Conservation (phyloP, 2,888 invertebrate genomes). For the Eupithecia dodoneata region DNA sequence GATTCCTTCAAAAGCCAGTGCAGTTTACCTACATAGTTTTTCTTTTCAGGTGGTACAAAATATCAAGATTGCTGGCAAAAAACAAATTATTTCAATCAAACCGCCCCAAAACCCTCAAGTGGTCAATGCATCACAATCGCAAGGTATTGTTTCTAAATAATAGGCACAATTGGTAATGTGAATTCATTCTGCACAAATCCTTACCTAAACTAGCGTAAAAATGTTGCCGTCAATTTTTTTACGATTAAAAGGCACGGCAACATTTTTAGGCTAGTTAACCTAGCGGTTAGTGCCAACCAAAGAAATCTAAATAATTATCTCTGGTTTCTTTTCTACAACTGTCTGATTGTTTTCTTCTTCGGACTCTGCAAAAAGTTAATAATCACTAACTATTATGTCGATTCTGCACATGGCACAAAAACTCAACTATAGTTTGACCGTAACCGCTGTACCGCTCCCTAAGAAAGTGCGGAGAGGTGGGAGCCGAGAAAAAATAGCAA, state of each 20-base stretch:
- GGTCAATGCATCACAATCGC: slow-evolving; percentile 78
- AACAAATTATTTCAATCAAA: slow-evolving; percentile 83
- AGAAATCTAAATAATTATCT: too few species aligned
- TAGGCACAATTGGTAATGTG: neutral
- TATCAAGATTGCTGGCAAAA: slow-evolving; percentile 64
- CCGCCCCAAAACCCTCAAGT: slow-evolving; percentile 86
- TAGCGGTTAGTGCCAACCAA: neutral
- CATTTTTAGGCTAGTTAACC: neutral
- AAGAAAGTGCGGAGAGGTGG: too few species aligned
- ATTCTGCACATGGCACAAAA: too few species aligned
- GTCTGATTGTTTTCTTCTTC: too few species aligned
- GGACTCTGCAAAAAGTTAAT: too few species aligned
- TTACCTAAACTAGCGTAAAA: neutral
- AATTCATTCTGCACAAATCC: neutral
- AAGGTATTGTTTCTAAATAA: slow-evolving; percentile 46
- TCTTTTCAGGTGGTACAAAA: slow-evolving; percentile 72
- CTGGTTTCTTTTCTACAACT: too few species aligned
- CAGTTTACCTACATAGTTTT: neutral
- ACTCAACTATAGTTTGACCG: too few species aligned
- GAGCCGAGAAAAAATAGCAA: too few species aligned
- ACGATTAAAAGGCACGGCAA: neutral
- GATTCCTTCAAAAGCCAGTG: neutral
- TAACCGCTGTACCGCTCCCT: too few species aligned
- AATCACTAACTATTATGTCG: too few species aligned
- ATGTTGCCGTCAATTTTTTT: neutral